Conservation (phyloP, 2,797 vertebrate species). For the Sarcophilus harrisii region DNA sequence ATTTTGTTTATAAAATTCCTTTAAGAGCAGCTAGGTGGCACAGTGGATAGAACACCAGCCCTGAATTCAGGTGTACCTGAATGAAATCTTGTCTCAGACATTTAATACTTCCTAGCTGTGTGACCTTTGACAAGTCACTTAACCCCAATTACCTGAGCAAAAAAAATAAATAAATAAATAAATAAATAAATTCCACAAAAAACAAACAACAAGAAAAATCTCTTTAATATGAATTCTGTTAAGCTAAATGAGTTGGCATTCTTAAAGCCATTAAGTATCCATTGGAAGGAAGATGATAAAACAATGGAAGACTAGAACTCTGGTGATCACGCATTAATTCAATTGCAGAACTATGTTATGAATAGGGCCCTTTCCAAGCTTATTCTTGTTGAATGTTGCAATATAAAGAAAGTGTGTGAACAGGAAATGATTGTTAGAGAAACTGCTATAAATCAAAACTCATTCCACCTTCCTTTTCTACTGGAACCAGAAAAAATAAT, state of each 20-base stretch:
- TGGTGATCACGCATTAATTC: slow-evolving; percentile 93
- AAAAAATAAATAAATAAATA: no score
- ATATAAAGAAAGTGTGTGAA: slow-evolving; percentile 93
- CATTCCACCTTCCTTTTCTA: slow-evolving; percentile 92
- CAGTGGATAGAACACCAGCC: no score
- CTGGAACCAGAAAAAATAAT: slow-evolving; percentile 96
- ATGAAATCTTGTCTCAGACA: no score
- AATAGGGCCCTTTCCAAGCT: slow-evolving; percentile 92
- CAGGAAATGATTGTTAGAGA: slow-evolving; percentile 92
- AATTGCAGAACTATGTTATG: slow-evolving; percentile 91
- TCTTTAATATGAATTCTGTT: slow-evolving; percentile 86
- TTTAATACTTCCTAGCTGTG: no score
- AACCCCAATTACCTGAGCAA: no score
- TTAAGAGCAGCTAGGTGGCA: no score
- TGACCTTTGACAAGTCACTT: no score
- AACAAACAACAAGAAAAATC: no score
- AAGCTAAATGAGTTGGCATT: slow-evolving; percentile 94
- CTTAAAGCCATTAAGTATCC: slow-evolving; percentile 95
- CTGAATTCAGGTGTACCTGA: no score
- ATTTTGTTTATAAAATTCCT: no score
- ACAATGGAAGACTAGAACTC: slow-evolving; percentile 94
- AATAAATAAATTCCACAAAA: no score
- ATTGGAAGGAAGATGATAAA: slow-evolving; percentile 91
- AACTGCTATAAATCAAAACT: slow-evolving; percentile 91
- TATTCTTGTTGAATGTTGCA: slow-evolving; percentile 92